Evolutionary conservation across 2,888 invertebrate species (phyloP).

Genomic region (Trichogramma evanescens): DNA sequence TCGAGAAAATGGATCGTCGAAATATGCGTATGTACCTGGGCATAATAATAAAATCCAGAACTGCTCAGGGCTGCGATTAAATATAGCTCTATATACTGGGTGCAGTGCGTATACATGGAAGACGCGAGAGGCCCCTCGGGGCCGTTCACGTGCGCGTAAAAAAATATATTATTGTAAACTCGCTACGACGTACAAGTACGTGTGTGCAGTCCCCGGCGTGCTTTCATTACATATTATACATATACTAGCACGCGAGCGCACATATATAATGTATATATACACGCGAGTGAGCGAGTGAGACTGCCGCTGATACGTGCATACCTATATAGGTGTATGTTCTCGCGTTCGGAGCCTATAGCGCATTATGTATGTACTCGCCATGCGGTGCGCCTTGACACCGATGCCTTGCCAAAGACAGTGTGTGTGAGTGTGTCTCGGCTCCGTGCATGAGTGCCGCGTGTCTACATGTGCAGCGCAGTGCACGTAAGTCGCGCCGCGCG

Average conservation of each 20-base stretch:
- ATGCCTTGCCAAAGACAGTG: constrained; percentile 38
- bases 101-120: not conserved
- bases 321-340: not conserved
- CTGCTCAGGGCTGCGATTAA: too few species aligned
- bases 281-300: constrained; percentile 6
- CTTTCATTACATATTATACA: constrained; percentile 24
- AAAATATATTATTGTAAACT: constrained; percentile 22
- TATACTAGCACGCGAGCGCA: not conserved
- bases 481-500: constrained; percentile 9
- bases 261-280: not conserved
- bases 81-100: too few species aligned
- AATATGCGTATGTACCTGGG: too few species aligned
- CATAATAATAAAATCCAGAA: too few species aligned
- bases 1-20: too few species aligned
- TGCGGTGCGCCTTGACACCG: constrained; percentile 49
- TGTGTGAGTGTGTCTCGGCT: too few species aligned
- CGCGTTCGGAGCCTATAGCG: not conserved
- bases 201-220: constrained; percentile 38
- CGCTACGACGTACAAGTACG: constrained; percentile 11
- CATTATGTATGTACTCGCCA: constrained; percentile 21
- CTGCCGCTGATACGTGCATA: constrained; percentile 5
- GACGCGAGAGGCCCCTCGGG: constrained; percentile 2
- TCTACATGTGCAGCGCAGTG: too few species aligned
- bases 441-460: too few species aligned
- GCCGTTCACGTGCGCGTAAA: constrained; percentile 13